Evolutionary conservation across 92 coral and sea anemone genomes (phyloP).

Genomic region (Paramuricea clavata): DNA sequence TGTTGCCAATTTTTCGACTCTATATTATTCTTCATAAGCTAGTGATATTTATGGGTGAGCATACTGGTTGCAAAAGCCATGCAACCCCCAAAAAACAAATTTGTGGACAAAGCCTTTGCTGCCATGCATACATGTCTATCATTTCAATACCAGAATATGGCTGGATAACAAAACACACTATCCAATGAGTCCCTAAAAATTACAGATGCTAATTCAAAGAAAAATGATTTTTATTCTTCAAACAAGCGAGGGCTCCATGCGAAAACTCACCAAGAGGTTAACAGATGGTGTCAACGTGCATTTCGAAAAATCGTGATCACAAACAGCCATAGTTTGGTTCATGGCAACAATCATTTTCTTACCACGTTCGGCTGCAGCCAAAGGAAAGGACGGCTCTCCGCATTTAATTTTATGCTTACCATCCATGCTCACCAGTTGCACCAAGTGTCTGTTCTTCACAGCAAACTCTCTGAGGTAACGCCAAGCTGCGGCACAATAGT

Average conservation of each 20-base stretch:
- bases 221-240: too few relatives aligned
- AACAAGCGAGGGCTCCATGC: too few relatives aligned
- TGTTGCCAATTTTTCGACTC: too few relatives aligned
- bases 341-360: conserved; percentile 33
- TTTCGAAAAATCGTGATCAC: conserved; percentile 32
- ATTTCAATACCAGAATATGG: too few relatives aligned
- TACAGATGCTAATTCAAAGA: background rate
- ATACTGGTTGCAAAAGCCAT: too few relatives aligned
- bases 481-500: conserved; percentile 42
- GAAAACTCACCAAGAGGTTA: conserved; percentile 26
- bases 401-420: conserved; percentile 39
- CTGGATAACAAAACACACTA: too few relatives aligned
- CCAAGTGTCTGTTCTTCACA: conserved; percentile 18
- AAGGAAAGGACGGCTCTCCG: conserved; percentile 35
- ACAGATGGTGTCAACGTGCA: conserved; percentile 27
- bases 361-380: conserved; percentile 29
- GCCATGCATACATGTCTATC: too few relatives aligned
- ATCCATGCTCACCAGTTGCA: conserved; percentile 37
- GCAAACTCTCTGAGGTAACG: conserved; percentile 48
- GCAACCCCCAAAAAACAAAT: too few relatives aligned
- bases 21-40: too few relatives aligned
- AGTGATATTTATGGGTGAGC: too few relatives aligned
- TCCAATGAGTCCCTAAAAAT: background rate
- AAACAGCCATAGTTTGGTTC: conserved; percentile 20
- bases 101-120: too few relatives aligned